Conservation (phyloP, 1,140 invertebrate genomes). For the Doryteuthis pealeii region DNA sequence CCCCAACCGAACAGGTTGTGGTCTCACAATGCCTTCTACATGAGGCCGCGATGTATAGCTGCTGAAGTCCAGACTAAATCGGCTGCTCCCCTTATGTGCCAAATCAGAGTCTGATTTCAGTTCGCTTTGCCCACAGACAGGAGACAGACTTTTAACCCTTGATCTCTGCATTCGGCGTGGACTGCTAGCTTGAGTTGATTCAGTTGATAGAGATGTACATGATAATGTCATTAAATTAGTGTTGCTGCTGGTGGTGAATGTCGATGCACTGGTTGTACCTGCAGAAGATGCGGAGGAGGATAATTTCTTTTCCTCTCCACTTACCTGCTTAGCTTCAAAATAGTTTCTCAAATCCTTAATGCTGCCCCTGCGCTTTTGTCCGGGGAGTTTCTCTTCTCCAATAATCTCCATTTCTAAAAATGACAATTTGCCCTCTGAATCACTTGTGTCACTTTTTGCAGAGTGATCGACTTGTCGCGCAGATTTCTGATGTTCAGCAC, state of each 20-base stretch:
- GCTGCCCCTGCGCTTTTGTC: constrained; percentile 41
- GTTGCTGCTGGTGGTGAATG: not conserved
- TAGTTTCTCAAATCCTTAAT: constrained; percentile 51
- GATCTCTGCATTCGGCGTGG: not conserved
- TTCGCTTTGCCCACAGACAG: constrained; percentile 11
- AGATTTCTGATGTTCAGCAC: not conserved
- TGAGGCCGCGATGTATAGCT: constrained; percentile 8
- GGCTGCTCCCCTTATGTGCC: not conserved
- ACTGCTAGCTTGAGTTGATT: not conserved
- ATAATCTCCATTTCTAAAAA: not conserved
- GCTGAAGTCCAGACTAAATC: constrained; percentile 9
- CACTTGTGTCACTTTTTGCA: constrained; percentile 2
- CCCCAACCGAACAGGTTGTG: constrained; percentile 43
- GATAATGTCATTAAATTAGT: not conserved
- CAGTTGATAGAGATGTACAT: constrained; percentile 1
- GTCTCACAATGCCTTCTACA: constrained; percentile 26
- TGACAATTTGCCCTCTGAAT: not conserved
- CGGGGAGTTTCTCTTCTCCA: not conserved
- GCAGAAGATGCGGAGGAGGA: not conserved
- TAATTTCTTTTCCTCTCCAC: constrained; percentile 22
- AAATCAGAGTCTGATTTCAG: constrained; percentile 3
- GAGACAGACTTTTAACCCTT: constrained; percentile 10
- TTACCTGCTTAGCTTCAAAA: constrained; percentile 40
- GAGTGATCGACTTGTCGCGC: too few relatives aligned
- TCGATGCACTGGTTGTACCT: not conserved